Evolutionary conservation across 1,140 invertebrate genomes (phyloP).

Genomic region (Danaus melanippus): DNA sequence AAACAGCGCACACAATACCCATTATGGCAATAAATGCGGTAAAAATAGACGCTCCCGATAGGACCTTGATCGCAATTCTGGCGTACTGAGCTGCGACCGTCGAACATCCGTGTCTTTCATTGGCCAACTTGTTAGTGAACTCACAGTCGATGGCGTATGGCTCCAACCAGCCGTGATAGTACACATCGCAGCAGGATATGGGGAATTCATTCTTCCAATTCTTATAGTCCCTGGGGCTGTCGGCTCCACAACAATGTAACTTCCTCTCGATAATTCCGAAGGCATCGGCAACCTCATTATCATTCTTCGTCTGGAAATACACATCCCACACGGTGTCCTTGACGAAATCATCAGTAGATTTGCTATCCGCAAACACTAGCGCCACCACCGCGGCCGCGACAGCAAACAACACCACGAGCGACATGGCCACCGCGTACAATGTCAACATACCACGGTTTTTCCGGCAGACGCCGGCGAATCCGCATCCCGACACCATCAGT

Average conservation of each 20-base stretch:
- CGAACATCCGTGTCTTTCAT: constrained; percentile 55
- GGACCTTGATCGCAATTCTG: constrained; percentile 41
- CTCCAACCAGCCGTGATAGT: constrained; percentile 53
- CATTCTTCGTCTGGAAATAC: constrained; percentile 43
- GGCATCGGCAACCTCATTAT: constrained; percentile 31
- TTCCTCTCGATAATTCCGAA: constrained; percentile 51
- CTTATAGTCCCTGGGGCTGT: constrained; percentile 53
- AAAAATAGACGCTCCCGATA: constrained; percentile 41
- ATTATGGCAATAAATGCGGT: constrained; percentile 40
- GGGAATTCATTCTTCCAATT: constrained; percentile 54
- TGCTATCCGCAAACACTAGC: constrained; percentile 44
- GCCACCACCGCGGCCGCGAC: constrained; percentile 39
- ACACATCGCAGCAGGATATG: constrained; percentile 51
- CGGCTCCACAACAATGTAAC: constrained; percentile 55
- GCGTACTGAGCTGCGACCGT: constrained; percentile 50
- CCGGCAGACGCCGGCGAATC: constrained; percentile 43
- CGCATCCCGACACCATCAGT: constrained; percentile 41
- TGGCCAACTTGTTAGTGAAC: constrained; percentile 55
- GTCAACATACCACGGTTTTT: constrained; percentile 33
- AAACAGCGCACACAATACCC: constrained; percentile 30
- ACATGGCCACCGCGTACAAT: constrained; percentile 33
- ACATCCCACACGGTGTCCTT: constrained; percentile 60
- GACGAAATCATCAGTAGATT: constrained; percentile 48
- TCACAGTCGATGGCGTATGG: constrained; percentile 49
- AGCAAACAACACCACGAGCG: constrained; percentile 34